phyloP scores from a whole-genome alignment of 2,113 vertebrate genomes.

The Lagopus muta region DNA sequence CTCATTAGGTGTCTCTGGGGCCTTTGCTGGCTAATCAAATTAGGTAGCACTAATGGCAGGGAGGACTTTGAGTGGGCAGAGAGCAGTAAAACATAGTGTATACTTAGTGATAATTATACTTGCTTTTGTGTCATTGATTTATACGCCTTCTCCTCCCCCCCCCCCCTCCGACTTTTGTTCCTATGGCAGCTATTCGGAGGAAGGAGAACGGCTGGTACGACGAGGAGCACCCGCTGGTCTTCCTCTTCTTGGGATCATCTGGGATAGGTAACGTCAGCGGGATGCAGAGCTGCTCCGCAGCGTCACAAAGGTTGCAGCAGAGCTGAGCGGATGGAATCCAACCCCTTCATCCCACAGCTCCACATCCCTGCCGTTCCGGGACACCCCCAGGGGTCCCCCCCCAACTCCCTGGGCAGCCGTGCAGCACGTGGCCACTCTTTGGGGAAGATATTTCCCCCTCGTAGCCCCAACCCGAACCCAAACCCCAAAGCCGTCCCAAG shows the following conservation, averaged over 20 bases:
- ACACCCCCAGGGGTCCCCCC: too few species aligned
- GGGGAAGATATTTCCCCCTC: too few species aligned
- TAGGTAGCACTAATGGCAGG: constrained; percentile 94
- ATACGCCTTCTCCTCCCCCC: constrained; percentile 79
- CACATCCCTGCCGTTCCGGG: too few species aligned
- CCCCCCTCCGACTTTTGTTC: constrained; percentile 20
- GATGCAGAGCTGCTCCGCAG: background rate
- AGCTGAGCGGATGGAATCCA: too few species aligned
- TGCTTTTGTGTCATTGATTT: constrained; percentile 86
- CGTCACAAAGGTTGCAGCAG: too few species aligned
- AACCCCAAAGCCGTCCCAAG: too few species aligned
- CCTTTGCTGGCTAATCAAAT: constrained; percentile 95
- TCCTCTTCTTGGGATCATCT: constrained; percentile 96
- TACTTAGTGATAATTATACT: constrained; percentile 90
- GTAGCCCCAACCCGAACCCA: too few species aligned
- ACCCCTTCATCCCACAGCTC: too few species aligned
- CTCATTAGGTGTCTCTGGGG: constrained; percentile 94
- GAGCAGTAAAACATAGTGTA: constrained; percentile 85
- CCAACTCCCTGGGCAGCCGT: too few species aligned
- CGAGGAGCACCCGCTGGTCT: constrained; percentile 96
- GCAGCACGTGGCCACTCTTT: too few species aligned
- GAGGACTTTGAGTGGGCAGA: constrained; percentile 87
- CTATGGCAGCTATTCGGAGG: constrained; percentile 88
- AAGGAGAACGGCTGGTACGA: constrained; percentile 99
- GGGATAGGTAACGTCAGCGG: constrained; percentile 88